Conservation (phyloP, 30 jellyfish, hydroid and myxozoan species). For the Turritopsis rubra region DNA sequence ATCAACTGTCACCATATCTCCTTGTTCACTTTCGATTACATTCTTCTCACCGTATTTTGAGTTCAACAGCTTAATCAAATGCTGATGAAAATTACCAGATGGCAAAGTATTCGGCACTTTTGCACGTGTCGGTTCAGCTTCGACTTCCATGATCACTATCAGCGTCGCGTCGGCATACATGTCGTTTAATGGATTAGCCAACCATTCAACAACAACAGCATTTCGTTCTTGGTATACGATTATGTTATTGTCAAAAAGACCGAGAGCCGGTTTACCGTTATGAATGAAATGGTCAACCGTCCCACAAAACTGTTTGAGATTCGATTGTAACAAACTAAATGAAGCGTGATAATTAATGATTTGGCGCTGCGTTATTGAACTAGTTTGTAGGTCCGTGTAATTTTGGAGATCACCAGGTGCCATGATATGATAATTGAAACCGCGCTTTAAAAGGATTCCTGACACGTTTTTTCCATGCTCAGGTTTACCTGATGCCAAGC, state of each 20-base stretch:
- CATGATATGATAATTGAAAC: conserved; percentile 94
- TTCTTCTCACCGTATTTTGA: conserved; percentile 70
- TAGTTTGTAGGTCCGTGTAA: conserved; percentile 78
- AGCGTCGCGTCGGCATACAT: conserved; percentile 92
- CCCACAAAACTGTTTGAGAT: conserved; percentile 73
- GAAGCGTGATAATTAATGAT: conserved; percentile 77
- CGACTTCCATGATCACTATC: conserved; percentile 77
- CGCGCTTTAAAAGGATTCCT: conserved; percentile 88
- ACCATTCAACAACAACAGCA: conserved; percentile 80
- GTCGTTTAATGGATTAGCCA: conserved; percentile 77
- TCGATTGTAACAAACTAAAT: conserved; percentile 41
- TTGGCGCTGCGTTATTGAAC: conserved; percentile 83
- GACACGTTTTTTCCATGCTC: conserved; percentile 87
- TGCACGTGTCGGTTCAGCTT: conserved; percentile 68
- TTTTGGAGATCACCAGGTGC: conserved; percentile 92
- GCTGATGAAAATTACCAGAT: conserved; percentile 76
- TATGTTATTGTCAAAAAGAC: conserved; percentile 56
- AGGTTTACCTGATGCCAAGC: conserved; percentile 93
- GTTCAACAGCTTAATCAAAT: conserved; percentile 53
- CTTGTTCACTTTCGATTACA: conserved; percentile 87
- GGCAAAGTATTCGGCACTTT: conserved; percentile 55
- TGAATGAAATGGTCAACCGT: conserved; percentile 69
- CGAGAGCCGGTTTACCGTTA: conserved; percentile 64
- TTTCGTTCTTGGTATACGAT: conserved; percentile 74
- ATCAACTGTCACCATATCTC: conserved; percentile 59